Evolutionary conservation across 2,888 invertebrate genomes (phyloP).

Genomic region (Melipona beecheii): DNA sequence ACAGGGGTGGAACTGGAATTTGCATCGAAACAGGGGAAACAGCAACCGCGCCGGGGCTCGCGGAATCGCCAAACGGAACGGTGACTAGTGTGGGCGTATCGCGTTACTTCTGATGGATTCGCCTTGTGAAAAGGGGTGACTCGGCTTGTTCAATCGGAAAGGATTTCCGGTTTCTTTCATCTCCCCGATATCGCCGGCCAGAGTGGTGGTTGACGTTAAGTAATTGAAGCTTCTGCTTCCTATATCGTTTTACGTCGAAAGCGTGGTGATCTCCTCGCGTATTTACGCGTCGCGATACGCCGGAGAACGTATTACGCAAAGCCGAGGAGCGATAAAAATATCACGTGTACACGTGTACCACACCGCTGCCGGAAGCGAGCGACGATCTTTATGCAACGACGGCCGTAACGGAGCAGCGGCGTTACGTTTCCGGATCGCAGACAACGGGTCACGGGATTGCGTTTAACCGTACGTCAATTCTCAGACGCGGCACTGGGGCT

Average conservation of each 20-base stretch:
- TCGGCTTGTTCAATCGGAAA: neutral
- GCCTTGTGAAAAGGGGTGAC: neutral
- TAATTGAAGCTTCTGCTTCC: neutral
- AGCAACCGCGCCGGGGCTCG: neutral
- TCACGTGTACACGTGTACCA: neutral
- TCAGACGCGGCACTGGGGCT: conserved; percentile 48
- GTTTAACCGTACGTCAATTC: conserved; percentile 67
- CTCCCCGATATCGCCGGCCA: neutral
- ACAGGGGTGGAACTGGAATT: conserved; percentile 15
- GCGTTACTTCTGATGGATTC: conserved; percentile 8
- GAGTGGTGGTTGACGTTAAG: neutral
- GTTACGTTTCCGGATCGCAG: conserved; percentile 12
- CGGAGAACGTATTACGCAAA: no score
- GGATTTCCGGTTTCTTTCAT: neutral
- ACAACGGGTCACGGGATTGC: conserved; percentile 37
- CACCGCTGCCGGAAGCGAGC: neutral
- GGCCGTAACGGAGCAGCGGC: conserved; percentile 38
- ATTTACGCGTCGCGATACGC: neutral
- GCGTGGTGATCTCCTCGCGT: rapidly evolving
- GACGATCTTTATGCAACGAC: conserved; percentile 23
- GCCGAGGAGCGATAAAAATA: neutral
- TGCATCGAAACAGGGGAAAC: neutral
- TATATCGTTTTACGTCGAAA: neutral
- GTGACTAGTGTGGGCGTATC: conserved; percentile 1
- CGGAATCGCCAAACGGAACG: conserved; percentile 9